Conservation (phyloP, 2,797 vertebrate genomes). For the Sebastolobus altivelis region DNA sequence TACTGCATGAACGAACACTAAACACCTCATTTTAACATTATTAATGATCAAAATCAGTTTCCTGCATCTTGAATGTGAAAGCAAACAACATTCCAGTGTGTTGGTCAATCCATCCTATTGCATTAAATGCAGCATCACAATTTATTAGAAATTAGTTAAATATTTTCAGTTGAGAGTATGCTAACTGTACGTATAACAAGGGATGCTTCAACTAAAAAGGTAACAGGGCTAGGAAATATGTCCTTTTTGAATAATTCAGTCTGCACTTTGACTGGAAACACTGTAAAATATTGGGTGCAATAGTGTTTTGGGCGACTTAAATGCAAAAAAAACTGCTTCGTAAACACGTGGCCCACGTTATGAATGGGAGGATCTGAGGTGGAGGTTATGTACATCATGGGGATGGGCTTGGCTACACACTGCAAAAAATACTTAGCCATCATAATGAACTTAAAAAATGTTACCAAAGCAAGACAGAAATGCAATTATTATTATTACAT, state of each 20-base stretch:
- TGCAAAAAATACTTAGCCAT: constrained; percentile 45
- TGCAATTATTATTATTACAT: neutral
- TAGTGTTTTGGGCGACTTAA: neutral
- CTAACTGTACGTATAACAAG: neutral
- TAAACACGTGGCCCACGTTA: neutral
- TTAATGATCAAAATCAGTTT: neutral
- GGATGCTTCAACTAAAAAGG: neutral
- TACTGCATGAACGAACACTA: neutral
- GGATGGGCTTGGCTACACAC: constrained; percentile 28
- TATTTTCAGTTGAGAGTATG: neutral
- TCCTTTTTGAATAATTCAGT: fast-evolving
- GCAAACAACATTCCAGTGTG: constrained; percentile 47
- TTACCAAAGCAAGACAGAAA: neutral
- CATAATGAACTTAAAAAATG: neutral
- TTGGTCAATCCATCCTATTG: constrained; percentile 12
- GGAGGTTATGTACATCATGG: neutral
- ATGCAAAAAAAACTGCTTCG: neutral
- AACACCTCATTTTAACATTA: neutral
- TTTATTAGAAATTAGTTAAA: neutral
- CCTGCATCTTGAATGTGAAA: neutral
- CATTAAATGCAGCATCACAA: neutral
- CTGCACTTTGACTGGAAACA: neutral
- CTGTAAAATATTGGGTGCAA: too few relatives aligned
- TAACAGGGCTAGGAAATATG: neutral
- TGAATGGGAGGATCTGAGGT: neutral